Percentiles rank a stretch among this genome's conserved stretches.
These are phyloP conservation scores for Cryptops parisi DNA, from an alignment of 2,888 invertebrate species.

Conservation along the genomic window DNA sequence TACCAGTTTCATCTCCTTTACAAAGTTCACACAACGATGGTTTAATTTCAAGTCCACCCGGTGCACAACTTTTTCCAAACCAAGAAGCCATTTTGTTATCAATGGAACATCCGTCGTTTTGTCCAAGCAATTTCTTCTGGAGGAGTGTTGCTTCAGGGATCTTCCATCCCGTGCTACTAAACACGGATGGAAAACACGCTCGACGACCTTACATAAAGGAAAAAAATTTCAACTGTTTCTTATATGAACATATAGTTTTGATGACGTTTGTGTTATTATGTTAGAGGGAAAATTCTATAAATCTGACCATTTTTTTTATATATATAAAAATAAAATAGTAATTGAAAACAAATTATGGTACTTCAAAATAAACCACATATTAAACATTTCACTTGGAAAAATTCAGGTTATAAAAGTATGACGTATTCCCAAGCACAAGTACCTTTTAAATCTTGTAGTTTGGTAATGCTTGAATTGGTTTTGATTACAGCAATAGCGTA, in stretches of 20 bases:
- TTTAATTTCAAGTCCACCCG: background rate
- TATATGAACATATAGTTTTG: too few species aligned
- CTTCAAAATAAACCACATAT: too few species aligned
- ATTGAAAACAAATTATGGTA: too few species aligned
- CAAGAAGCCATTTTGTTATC: constrained; percentile 1
- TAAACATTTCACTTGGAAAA: too few species aligned
- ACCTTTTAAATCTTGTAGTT: constrained; percentile 49
- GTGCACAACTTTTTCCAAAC: constrained; percentile 2
- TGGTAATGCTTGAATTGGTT: constrained; percentile 40
- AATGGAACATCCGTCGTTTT: background rate
- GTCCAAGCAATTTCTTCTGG: background rate
- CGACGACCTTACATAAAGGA: background rate
- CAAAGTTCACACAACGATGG: constrained; percentile 1
- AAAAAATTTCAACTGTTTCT: background rate
- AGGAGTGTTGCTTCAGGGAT: background rate
- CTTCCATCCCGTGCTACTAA: background rate
- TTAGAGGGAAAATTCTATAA: too few species aligned
- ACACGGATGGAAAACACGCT: background rate
- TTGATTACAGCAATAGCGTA: constrained; percentile 51
- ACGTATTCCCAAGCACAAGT: constrained; percentile 42
- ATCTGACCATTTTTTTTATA: too few species aligned
- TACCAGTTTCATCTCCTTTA: background rate
- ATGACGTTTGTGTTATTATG: too few species aligned
- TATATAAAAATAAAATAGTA: too few species aligned
- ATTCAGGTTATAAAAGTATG: too few species aligned